Evolutionary conservation across 2,888 invertebrate species (phyloP), one percentile per base, ranked within the genome.

Genomic region (Sylvicola fuscatus): DNA sequence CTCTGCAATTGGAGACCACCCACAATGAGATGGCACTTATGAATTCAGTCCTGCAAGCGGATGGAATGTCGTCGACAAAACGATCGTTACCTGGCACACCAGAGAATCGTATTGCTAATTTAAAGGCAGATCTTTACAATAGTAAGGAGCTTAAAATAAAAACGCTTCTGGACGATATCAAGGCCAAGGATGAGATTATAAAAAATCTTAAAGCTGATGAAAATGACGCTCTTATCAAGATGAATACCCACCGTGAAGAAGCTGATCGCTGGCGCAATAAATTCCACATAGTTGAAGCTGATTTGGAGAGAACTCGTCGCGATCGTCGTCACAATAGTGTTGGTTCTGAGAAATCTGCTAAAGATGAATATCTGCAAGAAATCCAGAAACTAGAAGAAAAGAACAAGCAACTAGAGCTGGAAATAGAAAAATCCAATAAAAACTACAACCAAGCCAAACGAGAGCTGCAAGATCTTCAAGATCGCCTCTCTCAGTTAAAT

Each of bases 71-170:
- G 41, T 48, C 11, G 36, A 44, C 1, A 52, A 49, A 2, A 46
- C 44, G 33, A 56, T 52, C 36, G 62, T 59, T 21, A 35, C 56
- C 60, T 0, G 39, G 50, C 2, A 45, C 49, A 33, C 41, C 50
- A 1, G 52, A 54, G 3, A 62, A 64, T 35, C 55, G 57, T 2
- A 45, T 57, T 4, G 50, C 52, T 15, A 58, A 58, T 43, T 50
- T 66, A 7, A 60, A 59, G 34, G 52, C 54, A 28, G 65, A 66
- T 49, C 48, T 67, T 1, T 56, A 46, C 33, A 56, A 62, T 17
- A 65, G 65, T 42, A 52, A 62, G n/a, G 64, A n/a, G n/a, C n/a
- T 64, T 39, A 62, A 66, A 43, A 62, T 66, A 28, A 57, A 55
- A n/a, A 54, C 54, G 30, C 43, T 66, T 15, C 60, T 63, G 38